Percentiles rank a stretch among this genome's conserved stretches.
These are phyloP conservation scores for Cephus sareptanus DNA, from an alignment of 2,888 invertebrate genomes.

Conservation along the genomic window DNA sequence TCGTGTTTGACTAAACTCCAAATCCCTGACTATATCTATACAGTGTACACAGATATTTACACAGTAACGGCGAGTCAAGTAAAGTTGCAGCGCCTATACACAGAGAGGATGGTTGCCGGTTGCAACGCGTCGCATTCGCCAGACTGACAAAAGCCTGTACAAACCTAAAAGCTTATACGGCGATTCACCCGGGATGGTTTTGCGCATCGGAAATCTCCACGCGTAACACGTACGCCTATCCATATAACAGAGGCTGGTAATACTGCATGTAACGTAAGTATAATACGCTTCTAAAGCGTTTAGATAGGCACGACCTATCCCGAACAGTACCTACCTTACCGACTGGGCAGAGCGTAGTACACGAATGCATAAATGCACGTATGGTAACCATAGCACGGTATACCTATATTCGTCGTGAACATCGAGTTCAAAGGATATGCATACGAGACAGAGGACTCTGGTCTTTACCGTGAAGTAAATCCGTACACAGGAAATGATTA, in stretches of 20 bases:
- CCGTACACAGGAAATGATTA: background rate
- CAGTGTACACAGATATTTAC: background rate
- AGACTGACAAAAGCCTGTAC: background rate
- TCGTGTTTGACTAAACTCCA: background rate
- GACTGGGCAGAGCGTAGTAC: background rate
- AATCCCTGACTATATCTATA: background rate
- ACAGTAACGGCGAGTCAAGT: background rate
- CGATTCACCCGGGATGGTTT: background rate
- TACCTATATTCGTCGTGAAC: background rate
- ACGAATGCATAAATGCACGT: background rate
- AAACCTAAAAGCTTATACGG: background rate
- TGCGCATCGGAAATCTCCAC: background rate
- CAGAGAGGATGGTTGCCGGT: background rate
- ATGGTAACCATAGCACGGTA: background rate
- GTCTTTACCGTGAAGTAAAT: background rate
- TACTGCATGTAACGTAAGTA: background rate
- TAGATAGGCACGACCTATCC: background rate
- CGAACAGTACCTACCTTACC: background rate
- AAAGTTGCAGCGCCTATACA: background rate
- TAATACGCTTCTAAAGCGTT: background rate
- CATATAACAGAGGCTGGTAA: background rate
- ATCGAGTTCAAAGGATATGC: background rate
- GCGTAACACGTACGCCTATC: background rate
- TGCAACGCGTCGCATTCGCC: background rate
- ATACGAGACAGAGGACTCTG: background rate